Evolutionary conservation across 35 echinoderm and acorn worm genomes (phyloP).

Genomic region (Antedon bifida): DNA sequence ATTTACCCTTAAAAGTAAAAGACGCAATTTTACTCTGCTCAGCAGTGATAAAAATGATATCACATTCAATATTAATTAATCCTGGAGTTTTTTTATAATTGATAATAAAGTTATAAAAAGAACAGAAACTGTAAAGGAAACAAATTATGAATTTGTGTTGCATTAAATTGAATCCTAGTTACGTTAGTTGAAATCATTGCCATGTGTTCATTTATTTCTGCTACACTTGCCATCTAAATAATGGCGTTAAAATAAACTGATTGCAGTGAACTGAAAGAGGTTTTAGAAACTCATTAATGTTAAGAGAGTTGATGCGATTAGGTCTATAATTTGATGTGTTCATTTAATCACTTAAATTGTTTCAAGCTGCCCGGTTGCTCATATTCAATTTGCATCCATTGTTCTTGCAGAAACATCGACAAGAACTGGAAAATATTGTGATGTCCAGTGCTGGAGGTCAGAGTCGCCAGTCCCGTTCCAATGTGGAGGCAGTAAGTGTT

Average conservation of each 20-base stretch:
- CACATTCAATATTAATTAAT: too few species aligned
- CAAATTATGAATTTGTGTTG: not conserved
- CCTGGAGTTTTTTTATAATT: too few species aligned
- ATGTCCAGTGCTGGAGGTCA: not conserved
- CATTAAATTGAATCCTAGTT: not conserved
- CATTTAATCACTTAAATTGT: not conserved
- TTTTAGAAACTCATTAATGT: not conserved
- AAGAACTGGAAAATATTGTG: not conserved
- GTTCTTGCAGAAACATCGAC: not conserved
- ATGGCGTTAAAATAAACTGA: not conserved
- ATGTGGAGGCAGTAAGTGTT: not conserved
- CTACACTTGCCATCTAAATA: not conserved
- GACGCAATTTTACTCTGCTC: too few species aligned
- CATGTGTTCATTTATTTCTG: not conserved
- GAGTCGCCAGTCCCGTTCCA: not conserved
- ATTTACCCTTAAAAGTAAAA: too few species aligned
- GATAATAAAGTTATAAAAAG: too few species aligned
- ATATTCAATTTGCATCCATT: not conserved
- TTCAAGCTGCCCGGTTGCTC: not conserved
- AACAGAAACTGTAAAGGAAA: too few species aligned
- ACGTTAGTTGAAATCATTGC: not conserved
- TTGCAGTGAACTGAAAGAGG: not conserved
- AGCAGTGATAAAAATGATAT: too few species aligned
- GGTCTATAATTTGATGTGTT: not conserved
- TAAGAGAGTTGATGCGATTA: not conserved